Evolutionary conservation across 2,113 vertebrate genomes (phyloP), one percentile per base, ranked within the genome.

Genomic region (Pseudorhombus dupliciocellatus): DNA sequence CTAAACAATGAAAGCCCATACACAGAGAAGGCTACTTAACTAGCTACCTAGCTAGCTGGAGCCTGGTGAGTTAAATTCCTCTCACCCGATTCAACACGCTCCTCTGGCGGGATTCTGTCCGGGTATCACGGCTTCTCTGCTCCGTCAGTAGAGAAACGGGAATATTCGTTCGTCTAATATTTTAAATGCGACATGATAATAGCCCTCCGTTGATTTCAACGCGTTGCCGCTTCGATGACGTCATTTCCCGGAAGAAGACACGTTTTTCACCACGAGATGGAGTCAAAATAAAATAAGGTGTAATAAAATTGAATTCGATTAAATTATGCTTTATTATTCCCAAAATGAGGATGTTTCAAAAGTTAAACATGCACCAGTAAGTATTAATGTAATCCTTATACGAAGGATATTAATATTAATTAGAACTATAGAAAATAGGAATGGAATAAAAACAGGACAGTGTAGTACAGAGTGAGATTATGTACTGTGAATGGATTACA

Each of bases 171-270:
- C 34, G 34, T 37, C 42, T 48, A 9, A 57, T 62, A 28, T 58
- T 73, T 75, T 14, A 55, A 72, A 59, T 20, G 15, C 48, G 3
- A 53, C 79, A 83, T 85, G 14, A 54, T 70, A 24, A 44, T 7
- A 16, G 15, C 12, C 12, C 53, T 58, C 20, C 20, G 15, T 16
- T 2, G 21, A 20, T 42, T 58, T 61, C 16, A 10, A 57, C 64
- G 31, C 48, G 25, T 21, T 64, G 16, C 12, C 22, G 48, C 58
- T 58, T 63, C 62, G 8, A 18, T 25, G 4, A 0, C 87, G 81
- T 87, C 83, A 90, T 48, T 81, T 87, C 87, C 86, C 4, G 48
- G 15, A 1, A 8, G 0, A 8, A 20, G 0, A 10, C 26, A 2
- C 4, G 15, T 4, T 10, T 62, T 10, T 22, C 22, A 16, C 77